Conservation (phyloP, 1,140 invertebrate species). For the Gryllus bimaculatus region DNA sequence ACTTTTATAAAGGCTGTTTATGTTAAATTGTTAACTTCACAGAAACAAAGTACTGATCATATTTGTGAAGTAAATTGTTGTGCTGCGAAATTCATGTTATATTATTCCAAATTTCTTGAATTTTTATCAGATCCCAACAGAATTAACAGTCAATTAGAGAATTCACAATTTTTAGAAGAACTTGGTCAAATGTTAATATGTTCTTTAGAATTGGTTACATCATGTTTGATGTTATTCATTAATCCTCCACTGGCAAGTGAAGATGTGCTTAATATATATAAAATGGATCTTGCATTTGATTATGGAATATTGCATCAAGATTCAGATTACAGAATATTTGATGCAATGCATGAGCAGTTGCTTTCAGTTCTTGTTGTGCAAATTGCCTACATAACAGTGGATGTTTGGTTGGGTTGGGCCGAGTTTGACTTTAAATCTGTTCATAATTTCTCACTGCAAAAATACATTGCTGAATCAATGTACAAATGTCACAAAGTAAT, state of each 20-base stretch:
- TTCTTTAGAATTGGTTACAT: neutral
- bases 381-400: conserved; percentile 11
- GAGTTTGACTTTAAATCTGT: neutral
- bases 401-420: conserved; percentile 14
- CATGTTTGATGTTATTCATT: neutral
- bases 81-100: neutral
- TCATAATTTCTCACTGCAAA: neutral
- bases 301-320: neutral
- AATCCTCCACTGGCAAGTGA: neutral
- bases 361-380: neutral
- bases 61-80: neutral
- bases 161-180: neutral
- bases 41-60: neutral
- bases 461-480: conserved; percentile 10
- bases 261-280: neutral
- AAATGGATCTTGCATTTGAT: neutral
- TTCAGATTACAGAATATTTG: neutral
- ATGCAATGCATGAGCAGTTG: neutral
- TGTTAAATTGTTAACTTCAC: neutral
- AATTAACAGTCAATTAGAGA: neutral
- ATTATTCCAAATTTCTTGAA: neutral
- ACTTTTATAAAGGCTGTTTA: neutral
- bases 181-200: neutral
- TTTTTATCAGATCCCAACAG: neutral
- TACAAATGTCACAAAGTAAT: conserved; percentile 7